A percentile compares a stretch with the other conserved stretches of the same genome.
Evolutionary conservation across 1,140 invertebrate species (phyloP).

Genomic region (Amyelois transitella): DNA sequence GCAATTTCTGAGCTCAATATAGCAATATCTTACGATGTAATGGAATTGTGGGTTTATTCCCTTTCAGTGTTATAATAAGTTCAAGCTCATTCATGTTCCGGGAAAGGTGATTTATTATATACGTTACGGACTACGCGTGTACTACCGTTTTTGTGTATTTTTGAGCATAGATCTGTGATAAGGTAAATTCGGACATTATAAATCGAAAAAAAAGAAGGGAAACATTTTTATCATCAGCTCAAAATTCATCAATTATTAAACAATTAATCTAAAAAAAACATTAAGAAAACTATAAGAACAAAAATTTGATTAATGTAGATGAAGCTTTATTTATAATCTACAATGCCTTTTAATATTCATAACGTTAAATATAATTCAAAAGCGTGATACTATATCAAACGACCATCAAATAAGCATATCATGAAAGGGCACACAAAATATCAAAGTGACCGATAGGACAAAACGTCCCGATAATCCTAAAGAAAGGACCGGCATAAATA

Average conservation of each 20-base stretch:
- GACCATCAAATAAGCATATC: neutral
- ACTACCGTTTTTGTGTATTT: neutral
- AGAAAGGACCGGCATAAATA: neutral
- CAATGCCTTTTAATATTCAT: too few relatives aligned
- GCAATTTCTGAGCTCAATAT: neutral
- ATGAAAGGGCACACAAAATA: neutral
- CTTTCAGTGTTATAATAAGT: neutral
- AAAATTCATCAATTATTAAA: too few relatives aligned
- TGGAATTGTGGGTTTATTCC: neutral
- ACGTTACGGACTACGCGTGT: neutral
- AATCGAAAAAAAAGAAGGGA: neutral
- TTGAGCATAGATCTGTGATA: neutral
- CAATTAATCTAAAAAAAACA: too few relatives aligned
- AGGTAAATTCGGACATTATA: too few relatives aligned
- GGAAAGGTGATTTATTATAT: neutral
- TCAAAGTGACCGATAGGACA: neutral
- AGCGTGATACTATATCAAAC: neutral
- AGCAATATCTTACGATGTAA: neutral
- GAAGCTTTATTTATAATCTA: too few relatives aligned
- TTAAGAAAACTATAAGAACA: too few relatives aligned
- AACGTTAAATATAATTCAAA: too few relatives aligned
- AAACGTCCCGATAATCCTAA: neutral
- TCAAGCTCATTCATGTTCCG: neutral
- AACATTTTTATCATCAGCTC: too few relatives aligned
- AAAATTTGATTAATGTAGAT: too few relatives aligned